Conservation (phyloP, 2,797 vertebrate species). For the Pangasius sanitwongsei region DNA sequence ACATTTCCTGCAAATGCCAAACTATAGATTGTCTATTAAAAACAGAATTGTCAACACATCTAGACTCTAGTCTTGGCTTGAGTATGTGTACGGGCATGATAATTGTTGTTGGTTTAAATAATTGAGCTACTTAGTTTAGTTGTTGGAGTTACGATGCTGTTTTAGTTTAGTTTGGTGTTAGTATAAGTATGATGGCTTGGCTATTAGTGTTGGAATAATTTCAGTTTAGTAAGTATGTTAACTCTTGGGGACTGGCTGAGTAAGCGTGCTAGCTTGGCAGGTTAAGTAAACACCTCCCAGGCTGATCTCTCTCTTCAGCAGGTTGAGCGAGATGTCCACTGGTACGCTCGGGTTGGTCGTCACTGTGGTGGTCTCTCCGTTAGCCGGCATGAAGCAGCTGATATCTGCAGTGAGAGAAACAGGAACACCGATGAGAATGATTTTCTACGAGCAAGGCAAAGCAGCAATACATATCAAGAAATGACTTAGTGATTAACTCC, state of each 20-base stretch:
- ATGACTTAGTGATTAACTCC: not conserved
- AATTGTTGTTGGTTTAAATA: not conserved
- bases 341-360: slow-evolving; percentile 93
- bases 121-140: not conserved
- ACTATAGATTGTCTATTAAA: not conserved
- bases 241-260: not conserved
- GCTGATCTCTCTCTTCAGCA: slow-evolving; percentile 90
- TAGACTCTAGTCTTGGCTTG: not conserved
- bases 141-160: not conserved
- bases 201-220: not conserved
- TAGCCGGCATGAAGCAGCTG: slow-evolving; percentile 93
- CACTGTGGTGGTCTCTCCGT: slow-evolving; percentile 86
- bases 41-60: not conserved
- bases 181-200: not conserved
- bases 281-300: slow-evolving; percentile 79
- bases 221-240: not conserved
- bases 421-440: not conserved
- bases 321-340: slow-evolving; percentile 90
- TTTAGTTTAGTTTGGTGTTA: not conserved
- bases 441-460: not conserved
- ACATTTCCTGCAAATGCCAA: not conserved
- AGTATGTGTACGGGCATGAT: not conserved
- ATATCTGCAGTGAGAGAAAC: slow-evolving; percentile 74
- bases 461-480: not conserved
- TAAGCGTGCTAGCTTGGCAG: not conserved